Percentiles rank a stretch among this genome's conserved stretches.
phyloP scores from a whole-genome alignment of 1,140 invertebrate species.

The Bombus waltoni region DNA sequence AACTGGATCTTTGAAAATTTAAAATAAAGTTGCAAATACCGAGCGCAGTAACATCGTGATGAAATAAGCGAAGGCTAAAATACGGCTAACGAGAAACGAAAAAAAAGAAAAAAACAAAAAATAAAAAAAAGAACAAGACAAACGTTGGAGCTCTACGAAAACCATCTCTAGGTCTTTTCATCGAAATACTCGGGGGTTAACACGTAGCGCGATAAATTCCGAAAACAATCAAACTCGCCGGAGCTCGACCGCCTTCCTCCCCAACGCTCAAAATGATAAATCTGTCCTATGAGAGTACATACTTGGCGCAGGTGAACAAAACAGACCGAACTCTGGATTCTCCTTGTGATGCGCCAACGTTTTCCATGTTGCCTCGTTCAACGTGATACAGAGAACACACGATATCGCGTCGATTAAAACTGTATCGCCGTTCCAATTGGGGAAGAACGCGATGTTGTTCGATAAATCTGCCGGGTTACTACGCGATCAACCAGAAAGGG shows the following conservation, averaged over 20 bases:
- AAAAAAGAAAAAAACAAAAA: too few species aligned
- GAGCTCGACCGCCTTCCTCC: neutral
- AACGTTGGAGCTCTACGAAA: neutral
- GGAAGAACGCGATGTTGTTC: neutral
- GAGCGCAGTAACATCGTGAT: neutral
- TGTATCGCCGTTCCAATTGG: too few species aligned
- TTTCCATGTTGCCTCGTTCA: too few species aligned
- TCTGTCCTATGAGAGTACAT: constrained; percentile 2
- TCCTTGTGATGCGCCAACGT: neutral
- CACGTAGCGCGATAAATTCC: constrained; percentile 19
- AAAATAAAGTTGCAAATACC: neutral
- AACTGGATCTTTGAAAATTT: neutral
- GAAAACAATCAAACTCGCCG: constrained; percentile 23
- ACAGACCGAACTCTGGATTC: neutral
- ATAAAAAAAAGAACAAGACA: too few species aligned
- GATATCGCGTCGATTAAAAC: neutral
- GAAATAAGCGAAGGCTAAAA: neutral
- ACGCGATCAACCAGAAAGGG: neutral
- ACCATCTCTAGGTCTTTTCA: neutral
- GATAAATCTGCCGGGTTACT: neutral
- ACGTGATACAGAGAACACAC: too few species aligned
- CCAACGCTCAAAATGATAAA: neutral
- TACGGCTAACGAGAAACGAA: neutral
- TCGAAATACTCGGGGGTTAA: too few species aligned
- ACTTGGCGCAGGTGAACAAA: neutral